phyloP scores from a whole-genome alignment of 2,113 vertebrate species.

The Macquaria ambigua region DNA sequence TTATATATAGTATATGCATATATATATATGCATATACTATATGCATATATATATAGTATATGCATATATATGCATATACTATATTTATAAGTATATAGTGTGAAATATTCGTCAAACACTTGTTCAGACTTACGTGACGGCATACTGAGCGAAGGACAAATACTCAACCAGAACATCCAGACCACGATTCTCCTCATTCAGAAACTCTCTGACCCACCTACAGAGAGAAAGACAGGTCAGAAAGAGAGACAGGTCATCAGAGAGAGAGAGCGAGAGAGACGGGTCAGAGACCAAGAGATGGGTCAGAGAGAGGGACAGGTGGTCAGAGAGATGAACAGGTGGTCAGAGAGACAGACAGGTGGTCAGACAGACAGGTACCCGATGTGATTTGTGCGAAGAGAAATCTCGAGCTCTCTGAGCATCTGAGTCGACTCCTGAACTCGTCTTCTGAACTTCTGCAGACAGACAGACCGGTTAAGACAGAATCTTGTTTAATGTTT shows the following conservation, averaged over 20 bases:
- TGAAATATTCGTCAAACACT: too few species aligned
- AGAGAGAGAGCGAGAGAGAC: background rate
- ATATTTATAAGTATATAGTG: too few species aligned
- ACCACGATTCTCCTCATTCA: conserved; percentile 98
- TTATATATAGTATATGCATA: too few species aligned
- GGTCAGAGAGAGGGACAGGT: background rate
- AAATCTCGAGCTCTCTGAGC: conserved; percentile 78
- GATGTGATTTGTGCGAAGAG: conserved; percentile 79
- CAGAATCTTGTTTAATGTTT: too few species aligned
- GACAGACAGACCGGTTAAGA: conserved; percentile 12
- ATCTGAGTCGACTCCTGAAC: conserved; percentile 80
- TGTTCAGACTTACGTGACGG: conserved; percentile 92
- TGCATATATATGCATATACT: too few species aligned
- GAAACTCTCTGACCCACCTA: conserved; percentile 98
- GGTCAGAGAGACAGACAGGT: background rate
- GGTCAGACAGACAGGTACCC: conserved; percentile 55
- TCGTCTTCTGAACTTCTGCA: conserved; percentile 78
- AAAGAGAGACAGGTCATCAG: background rate
- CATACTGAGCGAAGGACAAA: conserved; percentile 96
- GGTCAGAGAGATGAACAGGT: background rate
- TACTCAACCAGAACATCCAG: conserved; percentile 97
- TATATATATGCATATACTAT: too few species aligned
- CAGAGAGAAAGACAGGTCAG: background rate
- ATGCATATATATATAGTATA: too few species aligned
- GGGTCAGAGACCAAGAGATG: too few species aligned